phyloP scores from a whole-genome alignment of 2,888 invertebrate species.

The Endotricha flammealis region DNA sequence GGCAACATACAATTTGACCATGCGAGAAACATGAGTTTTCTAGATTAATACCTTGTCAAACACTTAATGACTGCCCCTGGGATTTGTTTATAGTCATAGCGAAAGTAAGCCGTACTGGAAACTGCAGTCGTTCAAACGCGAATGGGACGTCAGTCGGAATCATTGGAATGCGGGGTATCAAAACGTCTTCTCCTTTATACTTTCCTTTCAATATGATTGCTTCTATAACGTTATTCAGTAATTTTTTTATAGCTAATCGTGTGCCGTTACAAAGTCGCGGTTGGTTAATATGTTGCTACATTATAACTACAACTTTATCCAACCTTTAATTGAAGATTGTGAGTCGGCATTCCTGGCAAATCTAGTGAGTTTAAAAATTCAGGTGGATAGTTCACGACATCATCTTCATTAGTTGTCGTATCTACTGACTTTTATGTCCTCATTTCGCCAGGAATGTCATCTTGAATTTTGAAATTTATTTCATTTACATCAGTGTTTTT shows the following conservation, averaged over 20 bases:
- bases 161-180: slow-evolving; percentile 22
- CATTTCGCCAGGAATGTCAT: slow-evolving; percentile 24
- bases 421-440: slow-evolving; percentile 32
- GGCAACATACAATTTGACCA: slow-evolving; percentile 27
- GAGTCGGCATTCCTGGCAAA: slow-evolving; percentile 29
- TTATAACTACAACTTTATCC: slow-evolving; percentile 24
- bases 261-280: slow-evolving; percentile 25
- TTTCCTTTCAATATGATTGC: slow-evolving; percentile 16
- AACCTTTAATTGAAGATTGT: slow-evolving; percentile 28
- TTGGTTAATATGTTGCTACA: slow-evolving; percentile 26
- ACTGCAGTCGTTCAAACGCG: slow-evolving; percentile 21
- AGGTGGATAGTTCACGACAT: slow-evolving; percentile 31
- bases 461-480: slow-evolving; percentile 27
- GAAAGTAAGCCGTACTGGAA: slow-evolving; percentile 22
- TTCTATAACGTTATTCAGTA: slow-evolving; percentile 15
- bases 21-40: slow-evolving; percentile 22
- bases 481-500: slow-evolving; percentile 21
- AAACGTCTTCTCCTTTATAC: slow-evolving; percentile 15
- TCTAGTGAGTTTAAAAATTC: slow-evolving; percentile 36
- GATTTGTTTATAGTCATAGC: slow-evolving; percentile 25
- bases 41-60: slow-evolving; percentile 20
- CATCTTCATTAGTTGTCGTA: slow-evolving; percentile 28
- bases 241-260: slow-evolving; percentile 16
- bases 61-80: slow-evolving; percentile 17
- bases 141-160: slow-evolving; percentile 21